Evolutionary conservation across 2,797 vertebrate species (phyloP), one percentile per base, ranked within the genome.

Genomic region (Hippocampus kuda): DNA sequence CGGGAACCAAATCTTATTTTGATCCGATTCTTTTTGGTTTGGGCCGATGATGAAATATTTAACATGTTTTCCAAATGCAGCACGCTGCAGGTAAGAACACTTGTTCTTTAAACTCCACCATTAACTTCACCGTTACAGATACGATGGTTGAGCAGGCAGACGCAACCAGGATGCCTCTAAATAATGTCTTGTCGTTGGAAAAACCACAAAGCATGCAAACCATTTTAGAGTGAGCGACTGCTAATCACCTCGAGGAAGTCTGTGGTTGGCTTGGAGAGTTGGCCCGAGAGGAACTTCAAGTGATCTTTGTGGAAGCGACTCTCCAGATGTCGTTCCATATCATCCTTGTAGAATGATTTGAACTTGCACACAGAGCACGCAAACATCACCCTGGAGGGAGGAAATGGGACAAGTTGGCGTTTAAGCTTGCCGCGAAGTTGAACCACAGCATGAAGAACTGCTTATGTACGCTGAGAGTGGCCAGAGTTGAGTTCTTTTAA

Each of bases 291-390:
- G 26, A 92, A 98, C 79, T 92, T 93, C 74, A 97, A 95, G 71
- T 96, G 95, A 22, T 97, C 95, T 83, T 95, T 95, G 76, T 98
- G 95, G 82, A 98, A 98, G 67, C 91, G 93, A 81, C 95, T 98
- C 53, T 95, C 93, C 0, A 98, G 89, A 69, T 97, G 95, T 70
- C 70, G 76, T 49, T 87, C 86, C 94, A 98, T 95, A 79, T 98
- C 95, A 0, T 96, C 94, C 11, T 94, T 93, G 63, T 97, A 97
- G 86, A 96, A 97, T 0, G 94, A 96, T 11, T 95, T 94, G 65
- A 94, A 96, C 80, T 96, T 97, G 77, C 95, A 98, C 18, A 96
- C 87, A 0, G 95, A 98, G 72, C 95, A 98, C 1, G 94, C 93
- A 73, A 94, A 98, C 80, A 92, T 94, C 83, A 96, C 92, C 89